Percentiles rank a stretch among this genome's conserved stretches.
Evolutionary conservation across 2,888 invertebrate species (phyloP).

Genomic region (Drosophila ezoana): DNA sequence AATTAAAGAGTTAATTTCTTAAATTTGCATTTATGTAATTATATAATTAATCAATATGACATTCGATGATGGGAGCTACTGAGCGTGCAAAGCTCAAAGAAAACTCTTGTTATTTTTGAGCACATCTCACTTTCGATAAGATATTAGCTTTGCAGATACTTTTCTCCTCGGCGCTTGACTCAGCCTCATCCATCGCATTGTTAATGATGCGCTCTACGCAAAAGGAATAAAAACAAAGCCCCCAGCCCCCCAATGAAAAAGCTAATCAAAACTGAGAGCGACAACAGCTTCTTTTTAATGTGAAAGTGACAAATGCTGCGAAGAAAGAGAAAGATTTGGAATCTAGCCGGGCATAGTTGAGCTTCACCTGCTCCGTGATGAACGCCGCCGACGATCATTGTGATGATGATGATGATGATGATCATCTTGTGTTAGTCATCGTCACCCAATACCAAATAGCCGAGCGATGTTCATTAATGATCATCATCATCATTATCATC

Average conservation of each 20-base stretch:
- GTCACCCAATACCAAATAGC: constrained; percentile 15
- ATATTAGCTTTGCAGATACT: constrained; percentile 5
- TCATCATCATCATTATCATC: constrained; percentile 22
- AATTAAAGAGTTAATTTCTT: no score
- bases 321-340: constrained; percentile 4
- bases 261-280: constrained; percentile 40
- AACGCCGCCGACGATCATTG: constrained; percentile 11
- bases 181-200: constrained; percentile 5
- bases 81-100: no score
- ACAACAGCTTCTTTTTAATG: constrained; percentile 51
- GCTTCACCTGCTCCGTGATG: constrained; percentile 52
- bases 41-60: no score
- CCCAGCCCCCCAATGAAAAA: constrained; percentile 1
- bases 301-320: constrained; percentile 73
- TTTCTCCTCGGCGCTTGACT: not conserved
- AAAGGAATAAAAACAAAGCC: constrained; percentile 20
- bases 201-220: constrained; percentile 2
- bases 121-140: constrained; percentile 14
- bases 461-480: constrained; percentile 2
- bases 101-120: no score
- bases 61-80: no score
- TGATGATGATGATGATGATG: constrained; percentile 11
- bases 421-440: constrained; percentile 45
- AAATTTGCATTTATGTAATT: no score
- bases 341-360: constrained; percentile 24